Conservation (phyloP, 2,888 invertebrate species). For the Strigamia transsilvanica region DNA sequence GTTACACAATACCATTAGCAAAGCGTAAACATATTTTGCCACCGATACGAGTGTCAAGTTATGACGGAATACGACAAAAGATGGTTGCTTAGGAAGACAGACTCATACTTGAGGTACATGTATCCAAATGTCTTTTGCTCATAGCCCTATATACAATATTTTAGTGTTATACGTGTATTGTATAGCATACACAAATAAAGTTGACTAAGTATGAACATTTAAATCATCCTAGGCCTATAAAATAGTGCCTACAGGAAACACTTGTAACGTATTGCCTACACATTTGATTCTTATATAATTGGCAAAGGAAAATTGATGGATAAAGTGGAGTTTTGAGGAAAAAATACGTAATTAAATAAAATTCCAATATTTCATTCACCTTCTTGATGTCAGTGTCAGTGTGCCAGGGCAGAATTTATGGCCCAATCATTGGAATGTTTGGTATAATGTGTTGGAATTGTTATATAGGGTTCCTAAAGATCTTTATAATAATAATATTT, state of each 20-base stretch:
- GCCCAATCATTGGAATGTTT: conserved; percentile 44
- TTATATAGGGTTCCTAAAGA: conserved; percentile 49
- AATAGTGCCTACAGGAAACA: conserved; percentile 37
- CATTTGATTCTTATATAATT: conserved; percentile 26
- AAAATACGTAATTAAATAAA: conserved; percentile 45
- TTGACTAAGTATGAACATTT: conserved; percentile 51
- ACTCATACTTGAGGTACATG: conserved; percentile 46
- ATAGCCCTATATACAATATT: conserved; percentile 46
- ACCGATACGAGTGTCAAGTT: conserved; percentile 40
- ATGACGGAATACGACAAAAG: conserved; percentile 40
- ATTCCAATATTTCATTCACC: conserved; percentile 48
- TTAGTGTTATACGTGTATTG: conserved; percentile 51
- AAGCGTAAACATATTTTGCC: conserved; percentile 41
- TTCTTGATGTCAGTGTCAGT: conserved; percentile 45
- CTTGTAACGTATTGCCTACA: conserved; percentile 35
- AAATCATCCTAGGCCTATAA: conserved; percentile 36
- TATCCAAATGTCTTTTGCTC: conserved; percentile 52
- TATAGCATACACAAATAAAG: conserved; percentile 53
- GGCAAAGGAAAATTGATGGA: background rate
- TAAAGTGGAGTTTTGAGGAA: conserved; percentile 15
- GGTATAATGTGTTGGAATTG: conserved; percentile 45
- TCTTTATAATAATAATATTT: conserved; percentile 45
- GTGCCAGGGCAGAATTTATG: conserved; percentile 38
- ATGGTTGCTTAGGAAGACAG: conserved; percentile 23
- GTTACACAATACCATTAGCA: background rate